Conservation (phyloP, 2,797 vertebrate species). For the Hybognathus amarus region DNA sequence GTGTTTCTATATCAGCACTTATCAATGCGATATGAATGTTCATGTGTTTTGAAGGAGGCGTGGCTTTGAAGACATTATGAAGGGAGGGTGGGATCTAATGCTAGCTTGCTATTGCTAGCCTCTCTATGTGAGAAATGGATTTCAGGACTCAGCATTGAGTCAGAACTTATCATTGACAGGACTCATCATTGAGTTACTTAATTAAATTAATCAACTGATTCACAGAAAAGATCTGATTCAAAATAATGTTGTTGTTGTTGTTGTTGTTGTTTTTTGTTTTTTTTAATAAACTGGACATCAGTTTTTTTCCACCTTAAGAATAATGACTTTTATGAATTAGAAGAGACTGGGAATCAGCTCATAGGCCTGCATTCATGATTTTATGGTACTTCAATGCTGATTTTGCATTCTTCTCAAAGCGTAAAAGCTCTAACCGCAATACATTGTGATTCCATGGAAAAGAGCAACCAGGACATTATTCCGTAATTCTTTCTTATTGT, state of each 20-base stretch:
- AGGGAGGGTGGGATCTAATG: not conserved
- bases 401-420: not conserved
- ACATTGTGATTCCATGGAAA: not conserved
- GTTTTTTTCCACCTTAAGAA: not conserved
- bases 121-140: not conserved
- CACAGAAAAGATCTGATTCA: not conserved
- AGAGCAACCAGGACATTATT: not conserved
- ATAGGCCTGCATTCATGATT: not conserved
- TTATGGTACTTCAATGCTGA: not conserved
- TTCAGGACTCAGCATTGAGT: not conserved
- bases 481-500: not conserved
- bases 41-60: too few relatives aligned
- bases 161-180: too few relatives aligned
- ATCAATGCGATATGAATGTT: too few relatives aligned
- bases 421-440: not conserved
- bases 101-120: not conserved
- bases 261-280: too few relatives aligned
- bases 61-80: too few relatives aligned
- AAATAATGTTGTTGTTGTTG: not conserved
- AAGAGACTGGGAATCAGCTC: not conserved
- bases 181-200: not conserved
- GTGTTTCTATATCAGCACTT: too few relatives aligned
- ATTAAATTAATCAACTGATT: not conserved
- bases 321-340: not conserved
- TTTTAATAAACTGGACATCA: not conserved